Percentiles rank a stretch among this genome's conserved stretches.
Evolutionary conservation across 2,888 invertebrate species (phyloP).

Genomic region (Morpho achilles): DNA sequence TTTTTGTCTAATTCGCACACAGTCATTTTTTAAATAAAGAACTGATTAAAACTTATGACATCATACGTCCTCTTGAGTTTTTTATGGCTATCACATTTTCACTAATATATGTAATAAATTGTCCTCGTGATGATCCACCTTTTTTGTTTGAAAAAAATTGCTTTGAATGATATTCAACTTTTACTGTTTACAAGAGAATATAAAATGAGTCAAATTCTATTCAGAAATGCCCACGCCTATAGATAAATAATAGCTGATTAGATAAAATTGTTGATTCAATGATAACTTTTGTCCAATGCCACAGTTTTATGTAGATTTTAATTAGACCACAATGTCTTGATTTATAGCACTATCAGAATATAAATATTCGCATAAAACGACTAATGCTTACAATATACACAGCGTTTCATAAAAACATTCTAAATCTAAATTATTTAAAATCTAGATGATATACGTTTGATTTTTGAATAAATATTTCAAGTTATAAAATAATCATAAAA

Average conservation of each 20-base stretch:
- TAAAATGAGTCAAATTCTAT: conserved; percentile 36
- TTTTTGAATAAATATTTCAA: too few relatives aligned
- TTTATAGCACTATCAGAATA: too few relatives aligned
- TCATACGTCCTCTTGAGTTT: too few relatives aligned
- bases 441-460: too few relatives aligned
- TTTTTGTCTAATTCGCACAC: conserved; percentile 64
- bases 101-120: not conserved
- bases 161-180: not conserved
- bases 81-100: not conserved
- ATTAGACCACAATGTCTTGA: not conserved
- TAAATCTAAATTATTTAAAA: too few relatives aligned
- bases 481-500: too few relatives aligned
- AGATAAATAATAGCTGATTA: conserved; percentile 67
- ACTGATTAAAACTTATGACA: not conserved
- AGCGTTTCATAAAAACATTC: too few relatives aligned
- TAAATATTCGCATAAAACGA: too few relatives aligned
- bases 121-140: too few relatives aligned
- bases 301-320: conserved; percentile 33
- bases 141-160: too few relatives aligned
- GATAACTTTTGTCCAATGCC: conserved; percentile 42
- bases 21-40: conserved; percentile 48
- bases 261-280: conserved; percentile 56
- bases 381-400: too few relatives aligned
- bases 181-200: conserved; percentile 28
- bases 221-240: conserved; percentile 49